phyloP scores from a whole-genome alignment of 2,797 vertebrate species.

The Poecilia wingei region DNA sequence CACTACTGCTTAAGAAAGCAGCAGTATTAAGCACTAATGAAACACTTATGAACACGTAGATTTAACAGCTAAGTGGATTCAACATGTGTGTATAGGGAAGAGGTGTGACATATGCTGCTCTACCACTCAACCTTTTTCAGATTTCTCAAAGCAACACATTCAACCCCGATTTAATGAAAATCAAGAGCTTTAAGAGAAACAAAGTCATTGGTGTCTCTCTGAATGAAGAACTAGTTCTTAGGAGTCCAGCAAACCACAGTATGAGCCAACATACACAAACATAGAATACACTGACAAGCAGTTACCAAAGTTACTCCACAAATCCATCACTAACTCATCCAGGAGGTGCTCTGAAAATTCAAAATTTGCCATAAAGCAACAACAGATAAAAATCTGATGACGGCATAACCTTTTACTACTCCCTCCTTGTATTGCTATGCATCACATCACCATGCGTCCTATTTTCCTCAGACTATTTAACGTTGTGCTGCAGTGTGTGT shows the following conservation, averaged over 20 bases:
- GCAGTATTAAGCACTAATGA: not conserved
- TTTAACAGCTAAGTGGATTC: not conserved
- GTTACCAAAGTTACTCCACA: not conserved
- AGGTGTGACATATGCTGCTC: not conserved
- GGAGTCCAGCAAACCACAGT: not conserved
- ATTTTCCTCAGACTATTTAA: constrained; percentile 13
- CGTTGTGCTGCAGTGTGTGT: constrained; percentile 18
- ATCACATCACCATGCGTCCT: constrained; percentile 4
- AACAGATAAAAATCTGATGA: not conserved
- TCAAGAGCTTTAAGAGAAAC: not conserved
- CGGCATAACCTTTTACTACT: not conserved
- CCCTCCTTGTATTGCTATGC: too few species aligned
- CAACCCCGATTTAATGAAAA: not conserved
- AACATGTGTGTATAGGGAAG: not conserved
- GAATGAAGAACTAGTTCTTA: not conserved
- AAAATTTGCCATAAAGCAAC: not conserved
- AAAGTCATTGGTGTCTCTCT: not conserved
- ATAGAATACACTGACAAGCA: not conserved
- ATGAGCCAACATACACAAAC: not conserved
- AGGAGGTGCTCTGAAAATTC: not conserved
- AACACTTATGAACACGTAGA: not conserved
- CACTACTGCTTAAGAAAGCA: not conserved
- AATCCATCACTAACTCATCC: not conserved
- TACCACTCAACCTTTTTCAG: not conserved
- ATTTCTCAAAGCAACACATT: not conserved